A percentile compares a stretch with the other conserved stretches of the same genome.
Conservation (phyloP, 2,888 invertebrate species). For the Ochropleura leucogaster region DNA sequence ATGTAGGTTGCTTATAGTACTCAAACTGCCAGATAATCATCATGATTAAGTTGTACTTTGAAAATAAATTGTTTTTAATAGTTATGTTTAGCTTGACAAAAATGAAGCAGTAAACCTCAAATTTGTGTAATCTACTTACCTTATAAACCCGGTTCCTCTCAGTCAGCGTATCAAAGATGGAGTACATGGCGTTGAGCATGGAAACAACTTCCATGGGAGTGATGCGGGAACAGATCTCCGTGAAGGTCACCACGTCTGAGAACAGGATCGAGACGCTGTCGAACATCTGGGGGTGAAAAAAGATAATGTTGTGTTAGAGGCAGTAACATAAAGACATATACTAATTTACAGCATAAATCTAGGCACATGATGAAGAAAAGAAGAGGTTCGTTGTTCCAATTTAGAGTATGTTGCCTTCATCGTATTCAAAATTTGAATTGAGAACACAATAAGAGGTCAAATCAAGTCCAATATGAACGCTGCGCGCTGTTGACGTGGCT, state of each 20-base stretch:
- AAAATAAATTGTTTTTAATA: not conserved
- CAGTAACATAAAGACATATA: not conserved
- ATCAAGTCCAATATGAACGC: not conserved
- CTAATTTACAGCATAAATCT: not conserved
- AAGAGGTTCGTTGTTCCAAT: not conserved
- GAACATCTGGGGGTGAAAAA: slow-evolving; percentile 94
- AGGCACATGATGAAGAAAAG: not conserved
- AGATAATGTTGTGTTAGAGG: not conserved
- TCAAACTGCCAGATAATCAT: no score
- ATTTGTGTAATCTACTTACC: slow-evolving; percentile 89
- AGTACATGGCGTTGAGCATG: slow-evolving; percentile 99
- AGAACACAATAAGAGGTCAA: not conserved
- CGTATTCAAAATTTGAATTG: not conserved
- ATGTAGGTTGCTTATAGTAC: no score
- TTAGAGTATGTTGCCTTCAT: not conserved
- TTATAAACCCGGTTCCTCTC: slow-evolving; percentile 98
- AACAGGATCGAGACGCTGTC: slow-evolving; percentile 98
- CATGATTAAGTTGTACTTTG: not conserved
- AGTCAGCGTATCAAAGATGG: slow-evolving; percentile 98
- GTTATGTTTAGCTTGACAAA: not conserved
- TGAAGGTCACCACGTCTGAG: slow-evolving; percentile 99
- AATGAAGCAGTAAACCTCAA: no score
- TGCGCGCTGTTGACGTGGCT: not conserved
- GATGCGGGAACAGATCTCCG: slow-evolving; percentile 98
- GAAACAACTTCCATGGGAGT: slow-evolving; percentile 99